A percentile compares a stretch with the other conserved stretches of the same genome.
phyloP scores from a whole-genome alignment of 2,797 vertebrate genomes.

The Mergus octosetaceus region DNA sequence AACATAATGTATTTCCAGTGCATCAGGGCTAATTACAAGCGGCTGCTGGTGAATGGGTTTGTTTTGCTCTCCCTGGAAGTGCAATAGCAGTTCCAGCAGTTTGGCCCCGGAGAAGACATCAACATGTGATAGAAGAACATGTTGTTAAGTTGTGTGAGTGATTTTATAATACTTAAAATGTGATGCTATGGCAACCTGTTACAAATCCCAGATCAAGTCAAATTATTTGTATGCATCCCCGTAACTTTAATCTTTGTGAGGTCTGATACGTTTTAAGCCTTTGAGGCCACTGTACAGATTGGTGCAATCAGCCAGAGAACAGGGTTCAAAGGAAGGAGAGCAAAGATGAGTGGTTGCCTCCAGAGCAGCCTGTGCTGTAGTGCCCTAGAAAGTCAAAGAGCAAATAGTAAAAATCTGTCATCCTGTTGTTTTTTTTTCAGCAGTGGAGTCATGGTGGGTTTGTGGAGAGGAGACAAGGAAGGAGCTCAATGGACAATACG shows the following conservation, averaged over 20 bases:
- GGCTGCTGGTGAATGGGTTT: background rate
- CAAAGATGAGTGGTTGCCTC: slow-evolving; percentile 6
- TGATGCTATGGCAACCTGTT: slow-evolving; percentile 69
- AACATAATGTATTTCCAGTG: background rate
- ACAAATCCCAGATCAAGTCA: slow-evolving; percentile 59
- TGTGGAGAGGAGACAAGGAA: background rate
- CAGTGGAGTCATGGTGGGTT: background rate
- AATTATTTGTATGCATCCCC: slow-evolving; percentile 48
- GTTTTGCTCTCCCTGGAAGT: slow-evolving; percentile 19
- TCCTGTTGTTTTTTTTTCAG: background rate
- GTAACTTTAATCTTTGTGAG: slow-evolving; percentile 51
- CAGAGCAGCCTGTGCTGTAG: background rate
- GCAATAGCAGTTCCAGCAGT: slow-evolving; percentile 33
- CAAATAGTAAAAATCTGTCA: background rate
- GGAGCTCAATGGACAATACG: background rate
- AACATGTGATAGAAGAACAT: slow-evolving; percentile 45
- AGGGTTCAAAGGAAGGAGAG: slow-evolving; percentile 34
- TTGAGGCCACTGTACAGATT: slow-evolving; percentile 15
- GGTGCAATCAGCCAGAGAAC: slow-evolving; percentile 20
- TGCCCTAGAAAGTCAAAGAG: slow-evolving; percentile 48
- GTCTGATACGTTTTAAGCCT: slow-evolving; percentile 17
- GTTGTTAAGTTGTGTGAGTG: slow-evolving; percentile 45
- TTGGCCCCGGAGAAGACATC: slow-evolving; percentile 25
- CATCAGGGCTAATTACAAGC: background rate
- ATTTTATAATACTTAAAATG: slow-evolving; percentile 47